Percentiles rank a stretch among this genome's conserved stretches.
phyloP scores from a whole-genome alignment of 2,888 invertebrate species.

The Smittia sp. region DNA sequence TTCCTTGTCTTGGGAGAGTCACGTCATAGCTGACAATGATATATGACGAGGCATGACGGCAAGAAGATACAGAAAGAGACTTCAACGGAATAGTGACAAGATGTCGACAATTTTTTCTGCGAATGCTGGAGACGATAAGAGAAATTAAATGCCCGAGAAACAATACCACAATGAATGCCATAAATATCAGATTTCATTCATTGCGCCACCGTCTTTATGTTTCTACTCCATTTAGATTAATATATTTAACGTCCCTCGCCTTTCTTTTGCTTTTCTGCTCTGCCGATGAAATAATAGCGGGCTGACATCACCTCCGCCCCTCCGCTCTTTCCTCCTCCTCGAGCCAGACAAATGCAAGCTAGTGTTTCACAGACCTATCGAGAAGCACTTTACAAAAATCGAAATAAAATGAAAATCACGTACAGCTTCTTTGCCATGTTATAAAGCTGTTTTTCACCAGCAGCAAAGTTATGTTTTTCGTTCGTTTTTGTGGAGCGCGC shows the following conservation, averaged over 20 bases:
- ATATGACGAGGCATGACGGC: not conserved
- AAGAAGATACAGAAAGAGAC: not conserved
- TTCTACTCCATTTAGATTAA: slow-evolving; percentile 32
- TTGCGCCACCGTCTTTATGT: not conserved
- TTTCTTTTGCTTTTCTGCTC: not conserved
- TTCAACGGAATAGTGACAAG: not conserved
- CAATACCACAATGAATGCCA: slow-evolving; percentile 8
- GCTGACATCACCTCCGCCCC: no score
- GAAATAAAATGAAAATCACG: slow-evolving; percentile 25
- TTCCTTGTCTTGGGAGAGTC: not conserved
- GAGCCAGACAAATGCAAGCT: not conserved
- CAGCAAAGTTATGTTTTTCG: not conserved
- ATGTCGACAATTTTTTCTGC: slow-evolving; percentile 3
- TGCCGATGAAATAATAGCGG: not conserved
- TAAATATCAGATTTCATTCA: slow-evolving; percentile 33
- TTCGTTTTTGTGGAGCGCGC: not conserved
- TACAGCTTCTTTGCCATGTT: not conserved
- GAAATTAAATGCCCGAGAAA: slow-evolving; percentile 12
- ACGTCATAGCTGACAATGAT: not conserved
- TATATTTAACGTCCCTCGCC: not conserved
- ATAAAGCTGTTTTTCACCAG: slow-evolving; percentile 8
- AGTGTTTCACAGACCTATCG: not conserved
- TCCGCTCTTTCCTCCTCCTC: not conserved
- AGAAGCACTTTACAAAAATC: not conserved
- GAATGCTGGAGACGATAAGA: not conserved